Evolutionary conservation across 2,113 vertebrate species (phyloP).

Genomic region (Crotalus tigris): DNA sequence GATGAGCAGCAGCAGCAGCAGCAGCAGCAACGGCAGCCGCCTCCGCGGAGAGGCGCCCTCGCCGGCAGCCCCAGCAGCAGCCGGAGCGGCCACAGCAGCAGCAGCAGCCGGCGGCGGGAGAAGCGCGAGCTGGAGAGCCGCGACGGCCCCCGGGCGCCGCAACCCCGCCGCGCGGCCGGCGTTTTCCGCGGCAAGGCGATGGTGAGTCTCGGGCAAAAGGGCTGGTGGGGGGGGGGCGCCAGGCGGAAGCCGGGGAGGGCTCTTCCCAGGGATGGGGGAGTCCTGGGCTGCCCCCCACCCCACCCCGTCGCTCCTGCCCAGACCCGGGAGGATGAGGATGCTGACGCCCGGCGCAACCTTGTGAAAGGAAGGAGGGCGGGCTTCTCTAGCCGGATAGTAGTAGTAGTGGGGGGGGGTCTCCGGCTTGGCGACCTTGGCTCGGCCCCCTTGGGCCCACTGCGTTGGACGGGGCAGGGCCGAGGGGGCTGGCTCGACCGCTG

Average conservation of each 20-base stretch:
- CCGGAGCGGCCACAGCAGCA: constrained; percentile 40
- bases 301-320: no score
- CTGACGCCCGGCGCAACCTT: neutral
- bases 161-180: constrained; percentile 55
- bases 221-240: neutral
- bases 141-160: constrained; percentile 59
- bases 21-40: constrained; percentile 39
- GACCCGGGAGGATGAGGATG: neutral
- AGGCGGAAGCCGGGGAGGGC: neutral
- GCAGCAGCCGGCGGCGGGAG: constrained; percentile 68
- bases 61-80: constrained; percentile 11
- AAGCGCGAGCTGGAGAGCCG: constrained; percentile 64
- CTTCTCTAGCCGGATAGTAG: no score
- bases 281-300: no score
- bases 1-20: constrained; percentile 69
- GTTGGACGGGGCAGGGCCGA: neutral
- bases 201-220: constrained; percentile 45
- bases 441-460: neutral
- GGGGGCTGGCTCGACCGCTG: neutral
- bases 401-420: neutral
- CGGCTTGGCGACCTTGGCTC: neutral
- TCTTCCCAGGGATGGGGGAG: neutral
- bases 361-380: neutral
- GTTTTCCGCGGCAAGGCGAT: constrained; percentile 63
- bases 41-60: neutral